Base-by-base conservation (phyloP, 2,113 vertebrate genomes). In the Thymallus thymallus region DNA sequence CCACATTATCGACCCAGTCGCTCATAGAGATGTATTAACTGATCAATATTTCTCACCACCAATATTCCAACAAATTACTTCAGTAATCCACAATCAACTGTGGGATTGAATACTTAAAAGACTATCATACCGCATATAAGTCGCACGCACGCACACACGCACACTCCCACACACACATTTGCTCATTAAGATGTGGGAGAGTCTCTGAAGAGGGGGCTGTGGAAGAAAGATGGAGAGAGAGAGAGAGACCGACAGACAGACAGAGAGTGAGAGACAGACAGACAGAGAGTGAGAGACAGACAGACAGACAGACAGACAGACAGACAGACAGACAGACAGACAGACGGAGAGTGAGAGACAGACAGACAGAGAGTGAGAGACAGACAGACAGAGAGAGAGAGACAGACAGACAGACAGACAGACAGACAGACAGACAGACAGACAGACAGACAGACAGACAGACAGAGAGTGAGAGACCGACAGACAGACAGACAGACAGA, bases 51-150 rank as follows among this genome's bases (percentile, higher is more conserved):
- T 80, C 74, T 77, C 82, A 80, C 82, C 77, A 79, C 76, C 83
- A 87, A 86, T 85, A 81, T 84, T 83, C 69, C 79, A 76, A 87
- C 80, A 83, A 88, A 90, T 86, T 69, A 85, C 86, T 86, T 86
- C 13, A 84, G 72, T 66, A 85, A 80, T 77, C 76, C 77, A 75
- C 76, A 70, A 80, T 84, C 77, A 83, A 81, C 86, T 41, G 26
- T 45, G 55, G 81, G 73, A 24, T 12, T 68, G 70, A 71, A 75
- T 56, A 71, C 72, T 73, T 23, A n/a, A 70, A 79, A 79, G 72
- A 73, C 70, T 22, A 51, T 51, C 16, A 51, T 32, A 61, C 20
- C 1, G 10, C 71, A 22, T 5, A 48, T 41, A 41, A 41, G 9
- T 10, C 70, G 26, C 69, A 41, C 26, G 75, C 77, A 77, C 67